Evolutionary conservation across 2,888 invertebrate genomes (phyloP), one percentile per base, ranked within the genome.

Genomic region (Tenthredo notha): DNA sequence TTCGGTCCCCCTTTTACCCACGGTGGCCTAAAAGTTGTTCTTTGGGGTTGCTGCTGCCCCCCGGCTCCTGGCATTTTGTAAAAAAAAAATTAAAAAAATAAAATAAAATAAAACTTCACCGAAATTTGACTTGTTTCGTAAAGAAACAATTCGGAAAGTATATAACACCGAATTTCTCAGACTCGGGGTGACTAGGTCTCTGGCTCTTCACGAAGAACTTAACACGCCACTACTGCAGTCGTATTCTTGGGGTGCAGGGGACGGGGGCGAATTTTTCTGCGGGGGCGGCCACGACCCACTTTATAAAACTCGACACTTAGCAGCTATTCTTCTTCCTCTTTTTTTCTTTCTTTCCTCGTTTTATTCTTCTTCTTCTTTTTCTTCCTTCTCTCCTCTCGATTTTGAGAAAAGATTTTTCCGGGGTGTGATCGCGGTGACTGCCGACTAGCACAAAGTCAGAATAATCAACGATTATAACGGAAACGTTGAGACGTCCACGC

Each of bases 1-100:
- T 94, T 93, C 7, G 96, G 96, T 21, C 95, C 95, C 86, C 95
- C 96, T 90, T 96, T 96, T 82, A 97, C 96, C 96, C 97, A 97
- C 7, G 97, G 97, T 61, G 97, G 96, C 87, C 96, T 94, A 92
- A 96, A 96, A 86, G 95, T 96, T 87, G 96, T 96, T 87, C 96
- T 94, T 90, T 95, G 95, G 74, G 95, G 94, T 37, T 94, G 93
- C 67, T 94, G 93, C 87, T 87, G 86, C 88, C 93, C 92, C 86
- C 95, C 95, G 88, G 94, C 94, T 88, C 94, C 95, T 86, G 93
- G 93, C 93, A 93, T 93, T 65, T 47, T 78, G 61, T 84, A 61
- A 65, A 43, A 10, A 65, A 77, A n/a, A 18, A 67, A 67, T 4
- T 33, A 33, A 4, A 33, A 33, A 33, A 33, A 33, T 33, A 33